Conservation (phyloP, 2,113 vertebrate genomes). For the Macaca mulatta region DNA sequence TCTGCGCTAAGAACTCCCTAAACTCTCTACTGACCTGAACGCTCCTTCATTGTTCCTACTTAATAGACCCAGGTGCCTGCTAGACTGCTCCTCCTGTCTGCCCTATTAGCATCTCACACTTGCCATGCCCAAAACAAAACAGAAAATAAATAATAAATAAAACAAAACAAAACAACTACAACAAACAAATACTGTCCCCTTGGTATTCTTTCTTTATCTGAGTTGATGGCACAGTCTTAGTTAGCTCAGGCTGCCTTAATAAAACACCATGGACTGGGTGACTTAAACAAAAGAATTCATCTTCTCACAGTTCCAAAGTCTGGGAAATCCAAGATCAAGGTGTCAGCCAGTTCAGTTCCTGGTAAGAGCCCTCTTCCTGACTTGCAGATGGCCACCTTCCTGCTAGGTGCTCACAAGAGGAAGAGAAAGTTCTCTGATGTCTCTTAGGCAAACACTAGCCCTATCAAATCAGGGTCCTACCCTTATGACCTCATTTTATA, state of each 20-base stretch:
- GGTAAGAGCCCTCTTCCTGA: neutral
- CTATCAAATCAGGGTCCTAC: neutral
- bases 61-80: neutral
- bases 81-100: neutral
- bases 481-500: neutral
- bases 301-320: neutral
- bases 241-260: neutral
- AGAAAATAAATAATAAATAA: neutral
- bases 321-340: neutral
- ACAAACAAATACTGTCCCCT: neutral
- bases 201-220: neutral
- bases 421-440: neutral
- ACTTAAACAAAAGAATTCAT: neutral
- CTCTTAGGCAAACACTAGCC: neutral
- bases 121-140: neutral
- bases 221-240: neutral
- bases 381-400: neutral
- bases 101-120: neutral
- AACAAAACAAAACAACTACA: too few relatives aligned
- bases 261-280: neutral
- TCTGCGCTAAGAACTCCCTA: neutral
- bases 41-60: neutral
- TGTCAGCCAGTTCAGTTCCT: neutral
- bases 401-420: neutral
- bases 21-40: neutral